A percentile compares a stretch with the other conserved stretches of the same genome.
Conservation (phyloP, 1,140 invertebrate genomes). For the Dendroctonus ponderosae region DNA sequence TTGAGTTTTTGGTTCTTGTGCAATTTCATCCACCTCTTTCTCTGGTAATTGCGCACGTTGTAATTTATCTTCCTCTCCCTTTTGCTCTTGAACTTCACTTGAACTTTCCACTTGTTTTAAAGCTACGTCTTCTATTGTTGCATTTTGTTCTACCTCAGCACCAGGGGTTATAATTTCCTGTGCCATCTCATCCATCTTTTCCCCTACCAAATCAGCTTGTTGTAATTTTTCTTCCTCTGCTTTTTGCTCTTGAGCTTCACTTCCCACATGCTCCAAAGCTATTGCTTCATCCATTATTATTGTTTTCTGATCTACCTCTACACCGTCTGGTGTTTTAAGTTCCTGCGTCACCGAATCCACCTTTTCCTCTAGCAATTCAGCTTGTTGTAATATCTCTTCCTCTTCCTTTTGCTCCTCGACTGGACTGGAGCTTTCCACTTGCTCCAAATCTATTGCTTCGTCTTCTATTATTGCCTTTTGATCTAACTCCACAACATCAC, state of each 20-base stretch:
- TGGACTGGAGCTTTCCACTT: too few relatives aligned
- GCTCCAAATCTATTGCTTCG: too few relatives aligned
- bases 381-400: too few relatives aligned
- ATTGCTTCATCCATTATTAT: background rate
- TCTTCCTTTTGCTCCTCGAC: too few relatives aligned
- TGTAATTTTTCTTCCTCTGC: background rate
- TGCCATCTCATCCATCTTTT: background rate
- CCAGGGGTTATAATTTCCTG: background rate
- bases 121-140: background rate
- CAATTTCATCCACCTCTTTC: too few relatives aligned
- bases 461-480: background rate
- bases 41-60: too few relatives aligned
- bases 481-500: background rate
- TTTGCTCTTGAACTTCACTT: too few relatives aligned
- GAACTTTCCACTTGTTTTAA: too few relatives aligned
- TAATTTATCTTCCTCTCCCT: too few relatives aligned
- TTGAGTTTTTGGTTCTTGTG: background rate
- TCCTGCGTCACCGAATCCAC: too few relatives aligned
- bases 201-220: background rate
- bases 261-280: background rate
- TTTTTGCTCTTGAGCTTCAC: background rate
- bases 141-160: background rate
- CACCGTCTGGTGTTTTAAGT: background rate
- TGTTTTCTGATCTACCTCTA: background rate
- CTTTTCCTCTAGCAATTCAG: too few relatives aligned